Conservation (phyloP, 1,140 invertebrate species). For the Euglossa dilemma region DNA sequence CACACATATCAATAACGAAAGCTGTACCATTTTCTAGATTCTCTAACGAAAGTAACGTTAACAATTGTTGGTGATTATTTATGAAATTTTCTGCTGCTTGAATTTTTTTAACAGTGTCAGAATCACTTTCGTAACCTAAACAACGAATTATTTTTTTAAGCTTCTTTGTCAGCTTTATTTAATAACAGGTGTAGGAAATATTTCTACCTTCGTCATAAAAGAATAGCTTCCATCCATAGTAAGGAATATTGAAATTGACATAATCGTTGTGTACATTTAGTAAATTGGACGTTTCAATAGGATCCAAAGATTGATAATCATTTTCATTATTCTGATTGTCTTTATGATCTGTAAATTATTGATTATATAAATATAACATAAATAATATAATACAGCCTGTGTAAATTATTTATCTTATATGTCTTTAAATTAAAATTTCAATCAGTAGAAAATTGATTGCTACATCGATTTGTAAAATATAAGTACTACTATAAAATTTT, state of each 20-base stretch:
- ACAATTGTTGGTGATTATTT: constrained; percentile 78
- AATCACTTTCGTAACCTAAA: constrained; percentile 82
- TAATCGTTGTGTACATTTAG: constrained; percentile 32
- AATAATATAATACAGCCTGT: neutral
- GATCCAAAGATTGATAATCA: neutral
- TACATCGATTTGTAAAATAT: neutral
- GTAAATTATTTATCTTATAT: neutral
- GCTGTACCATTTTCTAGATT: constrained; percentile 85
- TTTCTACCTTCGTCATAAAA: constrained; percentile 85
- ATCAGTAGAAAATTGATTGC: neutral
- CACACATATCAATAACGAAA: constrained; percentile 86
- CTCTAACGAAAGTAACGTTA: constrained; percentile 81
- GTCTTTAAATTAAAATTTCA: neutral
- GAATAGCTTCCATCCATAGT: constrained; percentile 87
- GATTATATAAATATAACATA: neutral
- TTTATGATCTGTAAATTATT: constrained; percentile 7
- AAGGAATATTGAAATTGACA: constrained; percentile 74
- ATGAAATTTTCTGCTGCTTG: constrained; percentile 84
- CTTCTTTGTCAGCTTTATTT: neutral
- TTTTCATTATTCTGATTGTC: constrained; percentile 1
- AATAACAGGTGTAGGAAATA: neutral
- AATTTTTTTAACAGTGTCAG: constrained; percentile 81
- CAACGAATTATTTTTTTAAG: constrained; percentile 62
- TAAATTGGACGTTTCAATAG: constrained; percentile 11
- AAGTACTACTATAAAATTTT: neutral